Base-by-base conservation (phyloP, 2,113 vertebrate genomes). In the Hystrix brachyura region DNA sequence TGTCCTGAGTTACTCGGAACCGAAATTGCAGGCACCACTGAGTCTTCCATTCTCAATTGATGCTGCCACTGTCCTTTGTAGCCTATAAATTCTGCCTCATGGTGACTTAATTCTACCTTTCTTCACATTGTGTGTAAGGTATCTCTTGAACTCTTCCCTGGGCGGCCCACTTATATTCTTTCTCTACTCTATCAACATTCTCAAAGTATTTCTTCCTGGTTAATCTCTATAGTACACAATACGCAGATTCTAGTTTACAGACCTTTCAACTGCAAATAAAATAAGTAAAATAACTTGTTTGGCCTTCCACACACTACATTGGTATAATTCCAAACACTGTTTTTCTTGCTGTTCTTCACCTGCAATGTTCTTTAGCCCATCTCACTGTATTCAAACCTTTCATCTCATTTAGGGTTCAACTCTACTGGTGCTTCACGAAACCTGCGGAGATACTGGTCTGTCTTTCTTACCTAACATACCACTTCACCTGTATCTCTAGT, bases 371-470 rank as follows among this genome's bases (percentile, higher is more conserved):
- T 55, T 48, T 18, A 11, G 3, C 27, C 32, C 12, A 83, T 59
- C 25, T 46, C 38, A 46, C n/a, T 64, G 59, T 51, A 43, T 46
- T 34, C 23, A 67, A 53, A 46, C 38, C 2, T 62, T 34, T 25
- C 14, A 29, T 86, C 21, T 81, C 34, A 48, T 21, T 34, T 48
- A 86, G 17, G 46, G 10, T 46, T 38, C 32, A 43, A 5, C 5
- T 80, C 53, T 81, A 27, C 8, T 15, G 3, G 7, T 43, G 4
- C 80, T 46, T 43, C n/a, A 2, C 62, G 38, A 89, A 62, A 92
- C 10, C 6, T 2, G 15, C 0, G 69, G 38, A 83, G 2, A 0
- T 29, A 57, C 3, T 65, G 2, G 1, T 27, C 19, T 43, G 2
- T 82, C 1, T 34, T 86, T 67, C 6, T 78, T 15, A 67, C 5